phyloP scores from a whole-genome alignment of 2,113 vertebrate genomes.

The Aix galericulata region DNA sequence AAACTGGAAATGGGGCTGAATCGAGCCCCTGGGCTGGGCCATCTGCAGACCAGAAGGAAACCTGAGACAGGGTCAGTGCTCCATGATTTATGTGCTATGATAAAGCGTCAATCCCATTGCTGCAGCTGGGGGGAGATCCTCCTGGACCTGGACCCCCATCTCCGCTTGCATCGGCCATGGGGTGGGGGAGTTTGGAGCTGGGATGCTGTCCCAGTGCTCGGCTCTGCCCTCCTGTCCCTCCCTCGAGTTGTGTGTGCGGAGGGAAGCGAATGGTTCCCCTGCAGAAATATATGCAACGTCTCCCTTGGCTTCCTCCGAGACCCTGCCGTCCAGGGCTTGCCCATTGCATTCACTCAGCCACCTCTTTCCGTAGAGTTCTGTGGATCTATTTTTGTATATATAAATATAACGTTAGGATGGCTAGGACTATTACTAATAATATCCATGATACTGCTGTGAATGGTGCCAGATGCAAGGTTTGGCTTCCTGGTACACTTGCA shows the following conservation, averaged over 20 bases:
- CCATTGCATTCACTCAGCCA: not conserved
- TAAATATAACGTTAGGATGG: slow-evolving; percentile 67
- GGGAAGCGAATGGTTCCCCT: not conserved
- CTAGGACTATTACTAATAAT: slow-evolving; percentile 66
- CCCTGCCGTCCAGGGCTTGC: not conserved
- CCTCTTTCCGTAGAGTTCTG: slow-evolving; percentile 69
- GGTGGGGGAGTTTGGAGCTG: rapidly evolving
- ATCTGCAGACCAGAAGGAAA: not conserved
- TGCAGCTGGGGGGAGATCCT: not conserved
- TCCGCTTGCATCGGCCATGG: rapidly evolving
- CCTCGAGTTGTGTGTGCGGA: not conserved
- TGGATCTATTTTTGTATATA: slow-evolving; percentile 82
- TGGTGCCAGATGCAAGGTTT: slow-evolving; percentile 72
- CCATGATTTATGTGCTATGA: rapidly evolving
- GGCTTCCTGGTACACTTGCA: slow-evolving; percentile 69
- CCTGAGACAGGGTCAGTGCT: not conserved
- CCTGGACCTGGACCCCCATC: not conserved
- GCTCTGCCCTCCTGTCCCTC: not conserved
- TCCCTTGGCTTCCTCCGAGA: slow-evolving; percentile 26
- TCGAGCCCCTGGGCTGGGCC: not conserved
- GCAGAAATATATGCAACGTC: slow-evolving; percentile 30
- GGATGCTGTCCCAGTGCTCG: not conserved
- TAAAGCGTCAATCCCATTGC: rapidly evolving
- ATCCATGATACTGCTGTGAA: slow-evolving; percentile 72
- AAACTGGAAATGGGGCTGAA: not conserved